Evolutionary conservation across 2,888 invertebrate species (phyloP).

Genomic region (Clostera curtula): DNA sequence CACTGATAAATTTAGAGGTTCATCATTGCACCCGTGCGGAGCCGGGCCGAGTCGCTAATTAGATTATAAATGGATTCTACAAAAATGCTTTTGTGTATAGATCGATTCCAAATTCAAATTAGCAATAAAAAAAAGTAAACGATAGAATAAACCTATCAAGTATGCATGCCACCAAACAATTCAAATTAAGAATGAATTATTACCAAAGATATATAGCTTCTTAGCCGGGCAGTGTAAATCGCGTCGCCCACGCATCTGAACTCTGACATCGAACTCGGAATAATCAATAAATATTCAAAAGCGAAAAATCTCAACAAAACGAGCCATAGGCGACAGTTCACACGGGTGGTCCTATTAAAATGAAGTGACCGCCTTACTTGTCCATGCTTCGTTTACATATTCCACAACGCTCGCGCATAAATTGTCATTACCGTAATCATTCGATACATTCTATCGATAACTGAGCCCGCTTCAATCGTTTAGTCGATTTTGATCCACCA

Average conservation of each 20-base stretch:
- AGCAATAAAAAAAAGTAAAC: too few relatives aligned
- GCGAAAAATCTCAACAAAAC: conserved; percentile 26
- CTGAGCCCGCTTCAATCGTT: conserved; percentile 47
- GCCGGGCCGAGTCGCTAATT: too few relatives aligned
- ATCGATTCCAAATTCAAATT: too few relatives aligned
- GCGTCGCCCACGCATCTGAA: conserved; percentile 1
- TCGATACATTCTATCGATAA: conserved; percentile 56
- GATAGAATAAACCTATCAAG: too few relatives aligned
- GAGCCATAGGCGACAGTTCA: conserved; percentile 29
- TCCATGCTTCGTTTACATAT: conserved; percentile 61
- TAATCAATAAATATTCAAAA: conserved; percentile 20
- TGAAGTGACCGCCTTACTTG: conserved; percentile 43
- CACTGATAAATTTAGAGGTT: too few relatives aligned
- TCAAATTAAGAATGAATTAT: too few relatives aligned
- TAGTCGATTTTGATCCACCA: conserved; percentile 39
- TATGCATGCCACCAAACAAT: too few relatives aligned
- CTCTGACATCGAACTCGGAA: background rate
- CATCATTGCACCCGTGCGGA: too few relatives aligned
- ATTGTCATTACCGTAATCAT: conserved; percentile 69
- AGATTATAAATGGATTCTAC: too few relatives aligned
- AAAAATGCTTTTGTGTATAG: too few relatives aligned
- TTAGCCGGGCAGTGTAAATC: background rate
- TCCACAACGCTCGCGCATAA: conserved; percentile 56
- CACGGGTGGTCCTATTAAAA: conserved; percentile 60
- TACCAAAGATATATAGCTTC: too few relatives aligned